A percentile compares a stretch with the other conserved stretches of the same genome.
These are phyloP conservation scores for Apodemia duryi DNA, from an alignment of 2,888 invertebrate genomes.

Conservation along the genomic window DNA sequence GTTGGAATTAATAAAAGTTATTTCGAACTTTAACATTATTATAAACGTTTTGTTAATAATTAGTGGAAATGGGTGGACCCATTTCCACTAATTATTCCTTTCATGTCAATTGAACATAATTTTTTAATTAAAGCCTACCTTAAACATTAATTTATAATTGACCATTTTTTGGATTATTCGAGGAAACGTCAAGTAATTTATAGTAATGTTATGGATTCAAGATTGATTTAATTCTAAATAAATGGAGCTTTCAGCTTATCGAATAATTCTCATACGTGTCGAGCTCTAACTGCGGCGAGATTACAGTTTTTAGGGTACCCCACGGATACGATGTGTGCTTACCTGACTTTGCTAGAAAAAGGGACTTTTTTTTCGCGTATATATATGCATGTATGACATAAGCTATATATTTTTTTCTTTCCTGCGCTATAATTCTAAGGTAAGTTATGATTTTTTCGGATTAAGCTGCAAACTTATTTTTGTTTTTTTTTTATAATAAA, in stretches of 20 bases:
- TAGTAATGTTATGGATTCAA: not conserved
- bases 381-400: too few relatives aligned
- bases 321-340: too few relatives aligned
- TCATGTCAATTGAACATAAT: constrained; percentile 20
- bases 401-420: too few relatives aligned
- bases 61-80: too few relatives aligned
- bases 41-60: not conserved
- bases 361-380: too few relatives aligned
- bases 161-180: constrained; percentile 1
- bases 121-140: constrained; percentile 17
- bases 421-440: too few relatives aligned
- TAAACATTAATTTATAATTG: not conserved
- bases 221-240: constrained; percentile 5
- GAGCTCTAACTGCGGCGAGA: too few relatives aligned
- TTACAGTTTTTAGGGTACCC: too few relatives aligned
- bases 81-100: constrained; percentile 5
- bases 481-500: too few relatives aligned
- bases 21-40: not conserved
- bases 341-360: too few relatives aligned
- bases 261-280: not conserved
- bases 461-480: too few relatives aligned
- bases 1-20: not conserved
- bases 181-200: constrained; percentile 9
- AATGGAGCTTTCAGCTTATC: not conserved
- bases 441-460: too few relatives aligned